Percentiles rank a stretch among this genome's conserved stretches.
phyloP scores from a whole-genome alignment of 2,113 vertebrate species.

The Caracal caracal region DNA sequence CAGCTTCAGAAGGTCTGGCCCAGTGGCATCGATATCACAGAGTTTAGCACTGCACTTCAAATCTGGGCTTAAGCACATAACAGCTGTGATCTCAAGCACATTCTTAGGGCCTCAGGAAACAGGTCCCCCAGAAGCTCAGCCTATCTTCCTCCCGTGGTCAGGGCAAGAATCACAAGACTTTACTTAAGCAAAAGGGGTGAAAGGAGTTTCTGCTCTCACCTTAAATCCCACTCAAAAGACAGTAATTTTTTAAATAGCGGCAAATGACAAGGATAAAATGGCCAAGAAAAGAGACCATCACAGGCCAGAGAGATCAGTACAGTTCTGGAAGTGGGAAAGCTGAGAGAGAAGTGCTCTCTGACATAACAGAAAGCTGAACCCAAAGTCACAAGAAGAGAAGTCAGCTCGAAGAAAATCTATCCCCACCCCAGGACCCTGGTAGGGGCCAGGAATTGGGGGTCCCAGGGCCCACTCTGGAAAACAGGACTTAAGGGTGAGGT shows the following conservation, averaged over 20 bases:
- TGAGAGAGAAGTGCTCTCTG: not conserved
- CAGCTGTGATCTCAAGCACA: not conserved
- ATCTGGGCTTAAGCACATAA: not conserved
- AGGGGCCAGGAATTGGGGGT: not conserved
- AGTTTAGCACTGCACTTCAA: not conserved
- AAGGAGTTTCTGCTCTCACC: not conserved
- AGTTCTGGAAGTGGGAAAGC: not conserved
- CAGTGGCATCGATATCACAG: not conserved
- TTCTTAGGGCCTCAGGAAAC: not conserved
- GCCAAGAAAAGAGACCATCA: not conserved
- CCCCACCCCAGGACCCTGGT: not conserved
- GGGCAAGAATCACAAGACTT: not conserved
- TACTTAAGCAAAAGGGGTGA: not conserved
- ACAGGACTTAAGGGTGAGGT: not conserved
- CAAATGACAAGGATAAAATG: not conserved
- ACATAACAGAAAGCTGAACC: not conserved
- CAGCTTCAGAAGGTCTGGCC: no score
- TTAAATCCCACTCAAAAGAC: not conserved
- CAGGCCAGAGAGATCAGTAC: not conserved
- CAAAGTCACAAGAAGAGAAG: not conserved
- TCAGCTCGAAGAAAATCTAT: not conserved
- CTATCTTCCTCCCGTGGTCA: not conserved
- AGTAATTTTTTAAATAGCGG: not conserved
- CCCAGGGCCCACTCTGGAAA: not conserved
- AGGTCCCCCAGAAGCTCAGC: not conserved